phyloP scores from a whole-genome alignment of 2,113 vertebrate genomes.

The Anoplopoma fimbria region DNA sequence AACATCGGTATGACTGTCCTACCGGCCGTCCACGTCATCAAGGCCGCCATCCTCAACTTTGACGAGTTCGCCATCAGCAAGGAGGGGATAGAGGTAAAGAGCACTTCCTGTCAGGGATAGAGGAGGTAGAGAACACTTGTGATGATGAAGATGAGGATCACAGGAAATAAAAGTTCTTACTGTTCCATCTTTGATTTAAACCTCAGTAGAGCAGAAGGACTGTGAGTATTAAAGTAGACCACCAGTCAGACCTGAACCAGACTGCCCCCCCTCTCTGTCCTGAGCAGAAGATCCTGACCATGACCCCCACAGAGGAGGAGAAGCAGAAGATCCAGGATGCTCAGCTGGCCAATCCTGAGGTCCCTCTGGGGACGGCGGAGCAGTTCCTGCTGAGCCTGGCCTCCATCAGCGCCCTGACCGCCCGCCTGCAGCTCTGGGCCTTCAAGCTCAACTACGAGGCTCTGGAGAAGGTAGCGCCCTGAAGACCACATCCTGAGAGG shows the following conservation, averaged over 20 bases:
- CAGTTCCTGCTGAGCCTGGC: constrained; percentile 92
- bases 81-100: constrained; percentile 93
- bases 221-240: background rate
- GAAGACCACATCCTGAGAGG: background rate
- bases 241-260: background rate
- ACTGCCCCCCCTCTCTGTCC: background rate
- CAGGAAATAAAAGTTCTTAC: no score
- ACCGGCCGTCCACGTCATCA: constrained; percentile 93
- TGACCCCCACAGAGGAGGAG: constrained; percentile 95
- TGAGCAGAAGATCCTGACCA: constrained; percentile 94
- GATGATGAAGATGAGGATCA: no score
- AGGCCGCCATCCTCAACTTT: constrained; percentile 92
- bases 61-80: constrained; percentile 97
- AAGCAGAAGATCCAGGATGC: constrained; percentile 96
- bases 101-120: background rate
- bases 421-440: constrained; percentile 95
- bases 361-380: constrained; percentile 92
- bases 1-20: constrained; percentile 96
- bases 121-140: no score
- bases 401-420: constrained; percentile 89
- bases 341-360: constrained; percentile 89
- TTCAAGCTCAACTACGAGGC: constrained; percentile 96
- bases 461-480: constrained; percentile 90
- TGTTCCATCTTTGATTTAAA: no score
- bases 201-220: no score